Evolutionary conservation across 1,140 invertebrate genomes (phyloP), one percentile per base, ranked within the genome.

Genomic region (Solenopsis invicta): DNA sequence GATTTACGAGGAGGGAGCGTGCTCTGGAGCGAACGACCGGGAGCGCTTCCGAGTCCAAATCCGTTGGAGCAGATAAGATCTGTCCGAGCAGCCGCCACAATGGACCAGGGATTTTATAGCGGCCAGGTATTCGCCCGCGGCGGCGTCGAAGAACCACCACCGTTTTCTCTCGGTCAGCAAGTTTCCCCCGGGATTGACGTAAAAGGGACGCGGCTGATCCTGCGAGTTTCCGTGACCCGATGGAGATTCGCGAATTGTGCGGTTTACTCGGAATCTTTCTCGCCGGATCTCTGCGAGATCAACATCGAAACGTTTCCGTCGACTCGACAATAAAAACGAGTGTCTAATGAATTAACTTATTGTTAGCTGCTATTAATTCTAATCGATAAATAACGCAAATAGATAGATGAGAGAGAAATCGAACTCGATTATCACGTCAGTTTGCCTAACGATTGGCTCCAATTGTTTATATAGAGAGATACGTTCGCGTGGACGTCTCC

Each of bases 1-100:
- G 91, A 92, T 92, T 92, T 92, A 92, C 88, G 91, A 92, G 86
- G 56, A 82, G 52, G 86, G 76, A 75, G 87, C 88, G 86, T 86
- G 85, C 87, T 87, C 85, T 87, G 72, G 76, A 77, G 69, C 66
- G 67, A 81, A 48, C 85, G 45, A 85, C 88, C 62, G 66, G 72
- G 75, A 75, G 64, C 81, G 80, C 61, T 90, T 77, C 54, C 59
- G 75, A 82, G 66, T 29, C 78, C 75, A 52, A 72, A 86, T 61
- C 52, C 59, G 64, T 76, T 85, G 62, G 29, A 56, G 24, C 76
- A 77, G 91, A 92, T 91, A 91, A 88, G 85, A 91, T 91, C 90
- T 89, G 24, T 67, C 71, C 78, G 45, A 76, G 48, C 67, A 64
- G 56, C 67, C 67, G 61, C 50, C 74, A 88, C 86, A 89, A 91